A percentile compares a stretch with the other conserved stretches of the same genome.
phyloP scores from a whole-genome alignment of 2,888 invertebrate species.

The Agrochola macilenta region DNA sequence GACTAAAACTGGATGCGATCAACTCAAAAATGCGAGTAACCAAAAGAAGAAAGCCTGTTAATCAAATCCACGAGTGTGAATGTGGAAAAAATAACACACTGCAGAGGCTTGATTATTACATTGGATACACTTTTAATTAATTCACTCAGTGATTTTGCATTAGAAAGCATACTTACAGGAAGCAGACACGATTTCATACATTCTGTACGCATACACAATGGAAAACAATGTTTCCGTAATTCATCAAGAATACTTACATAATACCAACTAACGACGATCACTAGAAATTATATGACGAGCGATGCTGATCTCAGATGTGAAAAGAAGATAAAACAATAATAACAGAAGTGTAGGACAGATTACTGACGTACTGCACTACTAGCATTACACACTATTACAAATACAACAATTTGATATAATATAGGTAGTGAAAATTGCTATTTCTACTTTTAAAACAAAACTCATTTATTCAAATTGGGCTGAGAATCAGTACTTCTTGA shows the following conservation, averaged over 20 bases:
- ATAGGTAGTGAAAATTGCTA: background rate
- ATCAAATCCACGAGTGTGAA: background rate
- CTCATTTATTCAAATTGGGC: no score
- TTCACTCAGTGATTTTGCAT: constrained; percentile 1
- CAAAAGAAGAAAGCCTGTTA: background rate
- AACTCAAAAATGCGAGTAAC: background rate
- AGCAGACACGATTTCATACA: constrained; percentile 10
- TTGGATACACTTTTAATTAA: constrained; percentile 9
- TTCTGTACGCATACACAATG: constrained; percentile 7
- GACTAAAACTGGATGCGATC: background rate
- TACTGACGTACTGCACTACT: background rate
- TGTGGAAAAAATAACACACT: background rate
- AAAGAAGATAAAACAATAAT: constrained; percentile 16
- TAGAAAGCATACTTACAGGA: constrained; percentile 31
- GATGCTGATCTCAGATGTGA: constrained; percentile 5
- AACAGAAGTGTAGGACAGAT: background rate
- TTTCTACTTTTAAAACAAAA: background rate
- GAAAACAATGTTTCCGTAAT: constrained; percentile 36
- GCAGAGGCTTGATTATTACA: background rate
- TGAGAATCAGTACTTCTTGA: no score
- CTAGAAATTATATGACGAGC: background rate
- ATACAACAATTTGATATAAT: background rate
- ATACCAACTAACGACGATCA: constrained; percentile 14
- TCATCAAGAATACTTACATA: constrained; percentile 21
- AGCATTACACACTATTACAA: no score